Evolutionary conservation across 1,140 invertebrate genomes (phyloP), one percentile per base, ranked within the genome.

Genomic region (Agrilus planipennis): DNA sequence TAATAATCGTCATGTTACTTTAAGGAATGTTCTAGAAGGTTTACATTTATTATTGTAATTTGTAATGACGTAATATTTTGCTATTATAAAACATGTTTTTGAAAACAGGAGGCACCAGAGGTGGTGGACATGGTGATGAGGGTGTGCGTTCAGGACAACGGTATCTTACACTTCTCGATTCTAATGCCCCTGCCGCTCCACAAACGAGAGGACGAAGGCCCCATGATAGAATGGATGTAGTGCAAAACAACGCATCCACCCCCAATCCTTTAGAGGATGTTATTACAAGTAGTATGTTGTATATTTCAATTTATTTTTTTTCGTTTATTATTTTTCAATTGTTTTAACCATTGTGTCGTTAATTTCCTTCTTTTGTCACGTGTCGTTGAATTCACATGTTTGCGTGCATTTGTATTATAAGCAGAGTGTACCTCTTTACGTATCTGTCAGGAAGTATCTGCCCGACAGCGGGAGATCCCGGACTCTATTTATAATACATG

Each of bases 201-300:
- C 58, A 54, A 34, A 49, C 52, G 7, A 50, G 58, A 34, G 39
- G 50, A 6, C 38, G 60, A 32, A 41, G 57, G 14, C 47, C 55
- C 9, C 60, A 62, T 42, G 60, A 60, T 29, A 44, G 53, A 12
- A 52, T 54, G 45, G 53, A 54, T 28, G 46, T 52, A 15, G 45
- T 55, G 21, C 41, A 53, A 9, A 45, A 46, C 19, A 56, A 53
- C 44, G 45, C 50, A 7, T 44, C 46, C n/a, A 46, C 50, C 4
- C 47, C 55, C 16, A 60, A 53, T 47, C 51, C 54, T 14, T 36
- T 57, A 27, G 60, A 62, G 23, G 58, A 61, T 37, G 55, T 60
- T 34, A 60, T 60, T 36, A 59, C 54, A 36, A 58, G 50, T 42
- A 58, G 55, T 57, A 54, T 51, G 53, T 27, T 27, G 7, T 27